Base-by-base conservation (phyloP, 2,888 invertebrate species). In the Stenchaetothrips biformis region DNA sequence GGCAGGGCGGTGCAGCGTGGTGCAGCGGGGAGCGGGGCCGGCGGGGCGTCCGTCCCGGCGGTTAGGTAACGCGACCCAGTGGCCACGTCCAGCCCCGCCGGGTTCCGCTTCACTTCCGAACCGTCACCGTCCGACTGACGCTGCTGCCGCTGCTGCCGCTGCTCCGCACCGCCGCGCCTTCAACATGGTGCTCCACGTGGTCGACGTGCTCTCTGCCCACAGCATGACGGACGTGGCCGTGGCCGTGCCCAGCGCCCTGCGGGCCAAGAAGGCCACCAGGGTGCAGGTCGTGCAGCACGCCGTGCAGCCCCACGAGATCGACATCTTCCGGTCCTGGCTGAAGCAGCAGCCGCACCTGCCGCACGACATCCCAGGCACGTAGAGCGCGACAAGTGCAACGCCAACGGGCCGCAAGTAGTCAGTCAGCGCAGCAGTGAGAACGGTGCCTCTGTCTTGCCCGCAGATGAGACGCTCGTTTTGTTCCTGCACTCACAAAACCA, bases 311-410 rank as follows among this genome's bases (percentile, higher is more conserved):
- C 67, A 74, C 11, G 79, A 79, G 25, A 21, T 79, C 16, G 47
- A 25, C 18, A 49, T 21, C 79, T 62, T 79, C 53, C 53, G 79
- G 59, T 16, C 59, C 79, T 79, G 79, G 79, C 79, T 79, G 2
- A 9, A 62, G 62, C 79, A 79, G 59, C 79, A 79, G 79, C 79
- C 79, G 27, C 79, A 79, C 53, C 79, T 79, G 21, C 79, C 79
- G 9, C 79, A 79, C 13, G 79, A 79, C 59, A 74, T 74, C 67
- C 9, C 67, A 74, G 67, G 67, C 25, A 25, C 59, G 18, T 18
- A 59, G 13, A 59, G 4, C 18, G 59, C 59, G 16, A 37, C 37
- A 1, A 37, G 37, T 37, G 37, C 37, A 37, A 1, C 37, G 37
- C 37, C 37, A 37, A 37, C 4, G 37, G 37, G 2, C 37, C 37